Evolutionary conservation across 2,113 vertebrate species (phyloP).

Genomic region (Tinamus guttatus): DNA sequence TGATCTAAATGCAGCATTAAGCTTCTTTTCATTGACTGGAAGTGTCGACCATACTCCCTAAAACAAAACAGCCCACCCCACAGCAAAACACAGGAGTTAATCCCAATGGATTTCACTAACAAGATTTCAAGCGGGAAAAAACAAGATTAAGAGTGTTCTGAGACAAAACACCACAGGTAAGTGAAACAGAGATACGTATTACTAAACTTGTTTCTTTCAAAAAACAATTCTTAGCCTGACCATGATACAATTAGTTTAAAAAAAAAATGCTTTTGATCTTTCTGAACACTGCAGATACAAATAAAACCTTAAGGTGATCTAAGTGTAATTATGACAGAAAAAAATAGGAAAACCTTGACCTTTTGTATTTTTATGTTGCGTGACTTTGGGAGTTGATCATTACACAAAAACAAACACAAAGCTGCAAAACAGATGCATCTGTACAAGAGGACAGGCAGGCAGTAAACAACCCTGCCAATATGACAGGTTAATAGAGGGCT

Average conservation of each 20-base stretch:
- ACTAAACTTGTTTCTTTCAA: background rate
- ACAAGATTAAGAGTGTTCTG: background rate
- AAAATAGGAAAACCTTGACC: background rate
- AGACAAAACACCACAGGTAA: background rate
- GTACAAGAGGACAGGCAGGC: background rate
- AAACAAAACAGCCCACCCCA: background rate
- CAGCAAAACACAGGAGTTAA: background rate
- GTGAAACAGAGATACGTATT: background rate
- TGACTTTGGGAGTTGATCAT: background rate
- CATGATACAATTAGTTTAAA: background rate
- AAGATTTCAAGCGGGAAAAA: background rate
- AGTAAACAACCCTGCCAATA: background rate
- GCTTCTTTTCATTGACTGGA: constrained; percentile 97
- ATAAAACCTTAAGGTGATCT: background rate
- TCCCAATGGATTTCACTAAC: background rate
- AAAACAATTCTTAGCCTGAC: background rate
- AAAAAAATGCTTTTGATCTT: background rate
- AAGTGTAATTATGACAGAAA: background rate
- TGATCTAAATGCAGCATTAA: constrained; percentile 93
- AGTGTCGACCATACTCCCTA: constrained; percentile 99
- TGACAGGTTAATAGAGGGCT: background rate
- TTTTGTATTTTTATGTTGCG: background rate
- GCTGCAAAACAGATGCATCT: background rate
- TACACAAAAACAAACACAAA: background rate
- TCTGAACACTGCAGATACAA: background rate